Evolutionary conservation across 2,113 vertebrate genomes (phyloP).

Genomic region (Martes martes): DNA sequence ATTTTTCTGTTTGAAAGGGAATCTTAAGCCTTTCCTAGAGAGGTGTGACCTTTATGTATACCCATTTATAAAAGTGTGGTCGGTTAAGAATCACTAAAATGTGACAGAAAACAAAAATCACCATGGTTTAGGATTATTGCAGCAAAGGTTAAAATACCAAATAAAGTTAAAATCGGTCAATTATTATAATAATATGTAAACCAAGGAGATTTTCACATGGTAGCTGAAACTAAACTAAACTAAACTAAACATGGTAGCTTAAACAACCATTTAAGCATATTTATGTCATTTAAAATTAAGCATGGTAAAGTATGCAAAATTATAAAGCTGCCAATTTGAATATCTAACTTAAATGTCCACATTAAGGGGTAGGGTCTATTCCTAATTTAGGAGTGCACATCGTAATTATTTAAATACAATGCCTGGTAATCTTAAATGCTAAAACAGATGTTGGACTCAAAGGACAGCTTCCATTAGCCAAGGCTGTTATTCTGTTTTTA

Average conservation of each 20-base stretch:
- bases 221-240: constrained; percentile 21
- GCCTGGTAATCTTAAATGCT: background rate
- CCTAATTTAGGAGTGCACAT: background rate
- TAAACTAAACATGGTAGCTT: constrained; percentile 9
- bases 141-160: background rate
- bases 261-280: background rate
- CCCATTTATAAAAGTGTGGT: background rate
- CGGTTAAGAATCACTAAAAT: background rate
- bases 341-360: constrained; percentile 9
- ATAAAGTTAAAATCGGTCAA: constrained; percentile 29
- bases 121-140: background rate
- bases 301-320: constrained; percentile 17
- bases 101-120: constrained; percentile 1
- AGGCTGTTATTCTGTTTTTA: background rate
- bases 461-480: constrained; percentile 28
- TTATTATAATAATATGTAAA: constrained; percentile 7
- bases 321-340: constrained; percentile 38
- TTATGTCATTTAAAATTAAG: constrained; percentile 37
- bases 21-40: background rate
- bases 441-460: constrained; percentile 35
- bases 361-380: constrained; percentile 24
- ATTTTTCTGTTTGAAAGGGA: background rate
- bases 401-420: background rate
- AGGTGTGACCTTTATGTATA: constrained; percentile 6
- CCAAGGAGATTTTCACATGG: background rate